A percentile compares a stretch with the other conserved stretches of the same genome.
phyloP scores from a whole-genome alignment of 2,888 invertebrate species.

The Cosmorhoe ocellata region DNA sequence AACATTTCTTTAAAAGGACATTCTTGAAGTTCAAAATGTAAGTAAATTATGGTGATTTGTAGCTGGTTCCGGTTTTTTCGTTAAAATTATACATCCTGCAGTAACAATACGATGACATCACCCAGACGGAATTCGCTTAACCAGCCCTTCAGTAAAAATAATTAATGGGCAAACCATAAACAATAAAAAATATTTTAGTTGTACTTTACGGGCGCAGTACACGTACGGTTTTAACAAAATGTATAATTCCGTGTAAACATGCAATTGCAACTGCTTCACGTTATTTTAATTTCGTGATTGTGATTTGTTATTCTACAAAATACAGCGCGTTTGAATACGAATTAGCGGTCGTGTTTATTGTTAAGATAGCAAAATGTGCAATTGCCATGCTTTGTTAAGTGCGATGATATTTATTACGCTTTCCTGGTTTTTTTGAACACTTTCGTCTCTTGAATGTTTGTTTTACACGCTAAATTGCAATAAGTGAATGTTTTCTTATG shows the following conservation, averaged over 20 bases:
- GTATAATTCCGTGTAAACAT: slow-evolving; percentile 59
- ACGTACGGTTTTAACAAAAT: slow-evolving; percentile 47
- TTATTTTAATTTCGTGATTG: slow-evolving; percentile 45
- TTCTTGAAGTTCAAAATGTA: no score
- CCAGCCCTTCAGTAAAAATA: slow-evolving; percentile 27
- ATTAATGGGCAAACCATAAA: slow-evolving; percentile 17
- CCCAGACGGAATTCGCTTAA: slow-evolving; percentile 27
- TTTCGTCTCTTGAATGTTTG: slow-evolving; percentile 8
- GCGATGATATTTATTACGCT: slow-evolving; percentile 18
- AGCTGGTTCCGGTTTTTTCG: background rate
- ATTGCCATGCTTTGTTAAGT: slow-evolving; percentile 43
- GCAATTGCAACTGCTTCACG: slow-evolving; percentile 47
- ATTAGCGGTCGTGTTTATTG: slow-evolving; percentile 49
- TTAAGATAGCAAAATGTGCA: slow-evolving; percentile 50
- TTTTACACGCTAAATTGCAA: slow-evolving; percentile 6
- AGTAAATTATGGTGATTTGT: background rate
- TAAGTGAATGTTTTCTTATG: no score
- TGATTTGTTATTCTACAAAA: slow-evolving; percentile 58
- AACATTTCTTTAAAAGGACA: background rate
- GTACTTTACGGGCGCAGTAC: slow-evolving; percentile 35
- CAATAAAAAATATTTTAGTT: slow-evolving; percentile 22
- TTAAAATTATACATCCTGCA: slow-evolving; percentile 8
- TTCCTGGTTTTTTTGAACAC: slow-evolving; percentile 9
- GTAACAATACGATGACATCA: slow-evolving; percentile 14
- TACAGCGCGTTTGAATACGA: slow-evolving; percentile 37